Base-by-base conservation (phyloP, 2,888 invertebrate genomes). In the Agrilus biguttatus region DNA sequence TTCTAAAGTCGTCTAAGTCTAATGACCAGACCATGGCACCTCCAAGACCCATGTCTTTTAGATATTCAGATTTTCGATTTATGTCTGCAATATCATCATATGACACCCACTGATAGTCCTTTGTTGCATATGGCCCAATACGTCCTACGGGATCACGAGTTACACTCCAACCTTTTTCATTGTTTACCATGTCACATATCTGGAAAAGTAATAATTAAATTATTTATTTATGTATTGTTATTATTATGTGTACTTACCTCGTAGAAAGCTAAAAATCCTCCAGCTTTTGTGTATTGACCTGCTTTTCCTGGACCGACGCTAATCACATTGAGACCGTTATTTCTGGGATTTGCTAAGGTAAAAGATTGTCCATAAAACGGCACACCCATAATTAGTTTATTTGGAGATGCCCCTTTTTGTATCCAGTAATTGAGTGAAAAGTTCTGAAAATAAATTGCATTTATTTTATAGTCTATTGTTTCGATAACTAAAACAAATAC, bases 11-110 rank as follows among this genome's bases (percentile, higher is more conserved):
- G 57, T 86, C 86, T 52, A 85, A 67, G 63, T 85, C 85, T 17
- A 85, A 61, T 0, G 85, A 82, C 84, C 85, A 86, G 14, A 85
- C 70, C 68, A 83, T 83, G 8, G 78, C 83, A 7, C 86, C 86
- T 2, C 82, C 78, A 19, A 81, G 65, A 0, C 74, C 72, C 32
- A 75, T 60, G 8, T 67, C 65, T 45, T 75, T 72, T 0, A 77
- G 69, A 47, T 76, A 70, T 39, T 74, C 69, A 1, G 78, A 65
- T 72, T 80, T 79, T 41, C 75, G 66, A 42, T 73, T 70, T 36
- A 80, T 73, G 44, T 82, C 81, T 3, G 66, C 64, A 1, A 77
- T 73, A 49, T 82, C 80, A 55, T 87, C 78, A 58, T 83, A 87
- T 0, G 84, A 80, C 1, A 83, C 80, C 87, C 87, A 88, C 58